Conservation (phyloP, 2,888 invertebrate species). For the Neoascia interrupta region DNA sequence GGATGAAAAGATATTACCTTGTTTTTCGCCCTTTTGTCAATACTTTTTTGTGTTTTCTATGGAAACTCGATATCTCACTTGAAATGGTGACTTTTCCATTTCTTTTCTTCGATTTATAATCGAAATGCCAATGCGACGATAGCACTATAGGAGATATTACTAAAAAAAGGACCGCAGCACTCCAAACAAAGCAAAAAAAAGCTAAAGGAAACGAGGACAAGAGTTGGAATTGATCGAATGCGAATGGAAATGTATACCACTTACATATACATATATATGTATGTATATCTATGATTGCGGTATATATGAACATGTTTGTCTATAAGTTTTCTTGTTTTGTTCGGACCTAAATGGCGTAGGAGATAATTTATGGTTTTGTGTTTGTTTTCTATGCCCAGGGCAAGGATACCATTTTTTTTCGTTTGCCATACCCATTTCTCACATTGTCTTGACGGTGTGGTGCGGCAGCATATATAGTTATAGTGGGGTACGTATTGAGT, state of each 20-base stretch:
- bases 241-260: constrained; percentile 10
- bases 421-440: constrained; percentile 51
- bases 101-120: constrained; percentile 65
- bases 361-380: constrained; percentile 61
- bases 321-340: constrained; percentile 33
- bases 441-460: constrained; percentile 12
- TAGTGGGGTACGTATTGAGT: constrained; percentile 54
- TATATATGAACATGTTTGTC: background rate
- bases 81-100: constrained; percentile 53
- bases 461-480: background rate
- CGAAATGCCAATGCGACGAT: constrained; percentile 48
- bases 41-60: constrained; percentile 31
- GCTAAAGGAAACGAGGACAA: background rate
- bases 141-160: constrained; percentile 34
- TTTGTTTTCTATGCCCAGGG: constrained; percentile 63
- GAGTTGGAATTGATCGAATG: constrained; percentile 41
- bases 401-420: constrained; percentile 48
- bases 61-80: constrained; percentile 59
- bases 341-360: constrained; percentile 59
- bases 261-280: background rate
- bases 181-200: background rate
- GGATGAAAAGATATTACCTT: constrained; percentile 16
- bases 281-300: background rate
- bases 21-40: constrained; percentile 11
- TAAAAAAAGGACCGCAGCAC: constrained; percentile 57